Evolutionary conservation across 2,797 vertebrate genomes (phyloP), one percentile per base, ranked within the genome.

Genomic region (Echiichthys vipera): DNA sequence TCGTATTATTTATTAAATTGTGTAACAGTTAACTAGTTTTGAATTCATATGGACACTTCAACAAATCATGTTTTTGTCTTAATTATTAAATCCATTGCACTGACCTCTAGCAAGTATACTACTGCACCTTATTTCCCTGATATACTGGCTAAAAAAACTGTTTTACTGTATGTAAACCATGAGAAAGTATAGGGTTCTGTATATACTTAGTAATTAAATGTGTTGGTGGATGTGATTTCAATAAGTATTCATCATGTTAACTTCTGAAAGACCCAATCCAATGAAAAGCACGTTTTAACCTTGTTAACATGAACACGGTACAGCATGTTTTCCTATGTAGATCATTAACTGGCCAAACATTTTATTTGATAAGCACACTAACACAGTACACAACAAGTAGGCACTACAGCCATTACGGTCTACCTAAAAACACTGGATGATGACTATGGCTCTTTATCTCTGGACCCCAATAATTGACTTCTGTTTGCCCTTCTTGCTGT

Each of bases 371-470:
- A 24, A 34, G 39, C 11, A 15, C 11, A 39, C 8, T 12, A 46
- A 18, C 45, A 63, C 17, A 57, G 7, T 2, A 24, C 15, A 18
- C 40, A 49, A 29, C 36, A 51, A 54, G 18, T 46, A 5, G 13
- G 24, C 9, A 1, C 13, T 8, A n/a, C n/a, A 5, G 17, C 11
- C 7, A 17, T 72, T 37, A 34, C 17, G n/a, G 1, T 47, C 39
- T 34, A 4, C 8, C 2, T 65, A 25, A 65, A 80, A 45, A 49
- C 7, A 10, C 56, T 49, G 17, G 49, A 42, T 30, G 17, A 56
- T 61, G 63, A 42, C 42, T 29, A 1, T 27, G 18, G 7, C 10
- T 67, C 22, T 55, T 65, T 51, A 40, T 32, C 34, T 68, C 50
- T 39, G 37, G 24, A 46, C 37, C 15, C 30, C 37, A 25, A 6